Evolutionary conservation across 1,140 invertebrate species (phyloP), one percentile per base, ranked within the genome.

Genomic region (Hyles vespertilio): DNA sequence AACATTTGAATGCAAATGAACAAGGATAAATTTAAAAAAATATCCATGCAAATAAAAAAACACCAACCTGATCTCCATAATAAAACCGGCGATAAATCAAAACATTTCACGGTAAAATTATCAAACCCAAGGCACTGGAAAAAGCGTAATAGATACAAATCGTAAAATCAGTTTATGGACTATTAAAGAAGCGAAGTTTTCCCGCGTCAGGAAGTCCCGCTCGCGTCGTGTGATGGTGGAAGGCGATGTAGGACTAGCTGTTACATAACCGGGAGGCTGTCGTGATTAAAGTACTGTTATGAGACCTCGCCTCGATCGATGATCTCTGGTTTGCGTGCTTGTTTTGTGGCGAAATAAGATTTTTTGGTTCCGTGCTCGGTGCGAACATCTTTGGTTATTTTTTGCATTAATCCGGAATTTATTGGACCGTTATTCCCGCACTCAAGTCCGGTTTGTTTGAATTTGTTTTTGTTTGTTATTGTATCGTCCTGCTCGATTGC

Each of bases 341-440:
- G 81, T 88, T 84, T 84, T 84, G 83, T 75, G 70, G 83, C 81
- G 66, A 84, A 87, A 85, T 87, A 77, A 81, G 74, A 77, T 83
- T 84, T 83, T 78, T 81, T 73, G 69, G 67, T 45, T 47, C 54
- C 32, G 12, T 48, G 52, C 36, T 56, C 44, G 54, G 6, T 56
- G 12, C 54, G 54, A 46, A 34, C 32, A 9, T 33, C 32, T 47
- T 48, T 32, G 32, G 32, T 11, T 11, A 33, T 56, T 34, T 48
- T 56, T 48, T 33, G 6, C 6, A 22, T 40, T 40, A 40, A 40
- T 40, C 36, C 36, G 36, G 36, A 40, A 40, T 40, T 40, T 40
- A 40, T 40, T 8, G 36, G 36, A 40, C 36, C 36, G 36, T 40
- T 40, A 40, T 40, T 40, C 36, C 36, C 36, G 36, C 36, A 5